These are phyloP conservation scores for Pseudonaja textilis DNA, from an alignment of 2,113 vertebrate species.

Conservation along the genomic window DNA sequence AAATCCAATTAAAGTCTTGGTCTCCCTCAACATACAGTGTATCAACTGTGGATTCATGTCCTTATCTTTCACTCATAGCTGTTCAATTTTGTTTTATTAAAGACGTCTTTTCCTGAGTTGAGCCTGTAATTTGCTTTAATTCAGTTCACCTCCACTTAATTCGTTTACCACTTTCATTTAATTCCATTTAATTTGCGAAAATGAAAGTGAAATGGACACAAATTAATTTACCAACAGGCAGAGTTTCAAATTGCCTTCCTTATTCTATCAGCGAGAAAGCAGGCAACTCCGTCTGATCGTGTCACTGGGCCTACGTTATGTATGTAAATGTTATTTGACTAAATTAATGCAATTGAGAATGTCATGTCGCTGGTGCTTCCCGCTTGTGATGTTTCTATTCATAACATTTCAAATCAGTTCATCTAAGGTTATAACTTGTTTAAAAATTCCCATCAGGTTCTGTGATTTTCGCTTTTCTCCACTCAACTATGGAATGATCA, in stretches of 20 bases:
- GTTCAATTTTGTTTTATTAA: constrained; percentile 19
- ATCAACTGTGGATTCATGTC: neutral
- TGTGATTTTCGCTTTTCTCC: neutral
- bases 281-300: neutral
- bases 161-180: constrained; percentile 22
- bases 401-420: constrained; percentile 19
- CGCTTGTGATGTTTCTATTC: constrained; percentile 20
- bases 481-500: neutral
- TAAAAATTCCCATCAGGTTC: neutral
- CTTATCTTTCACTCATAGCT: constrained; percentile 12
- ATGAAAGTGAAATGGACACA: constrained; percentile 26
- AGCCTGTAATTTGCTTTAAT: constrained; percentile 27
- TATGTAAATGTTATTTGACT: constrained; percentile 20
- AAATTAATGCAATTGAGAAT: constrained; percentile 26
- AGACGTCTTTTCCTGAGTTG: neutral
- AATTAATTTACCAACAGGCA: constrained; percentile 25
- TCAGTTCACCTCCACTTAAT: constrained; percentile 29
- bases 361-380: constrained; percentile 16
- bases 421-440: neutral
- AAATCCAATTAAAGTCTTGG: constrained; percentile 2
- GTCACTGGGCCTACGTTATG: neutral
- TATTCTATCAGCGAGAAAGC: neutral
- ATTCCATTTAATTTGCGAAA: constrained; percentile 27
- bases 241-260: constrained; percentile 11
- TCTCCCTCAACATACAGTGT: neutral